A percentile compares a stretch with the other conserved stretches of the same genome.
These are phyloP conservation scores for Mizuhopecten yessoensis DNA, from an alignment of 1,140 invertebrate species.

Conservation along the genomic window DNA sequence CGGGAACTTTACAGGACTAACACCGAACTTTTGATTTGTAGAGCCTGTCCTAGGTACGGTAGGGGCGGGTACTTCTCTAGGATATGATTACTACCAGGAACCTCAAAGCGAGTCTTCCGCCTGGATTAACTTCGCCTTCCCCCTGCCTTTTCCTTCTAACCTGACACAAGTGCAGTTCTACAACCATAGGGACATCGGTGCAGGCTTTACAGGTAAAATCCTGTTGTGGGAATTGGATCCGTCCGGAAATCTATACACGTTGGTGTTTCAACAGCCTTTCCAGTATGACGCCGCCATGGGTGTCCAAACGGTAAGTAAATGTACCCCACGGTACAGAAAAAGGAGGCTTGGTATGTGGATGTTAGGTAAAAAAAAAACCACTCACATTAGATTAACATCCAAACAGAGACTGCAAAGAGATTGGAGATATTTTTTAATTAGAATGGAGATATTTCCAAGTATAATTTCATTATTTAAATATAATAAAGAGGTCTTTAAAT, in stretches of 20 bases:
- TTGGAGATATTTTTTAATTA: no score
- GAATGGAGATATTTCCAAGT: no score
- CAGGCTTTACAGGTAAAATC: background rate
- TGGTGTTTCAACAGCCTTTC: background rate
- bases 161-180: conserved; percentile 15
- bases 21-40: background rate
- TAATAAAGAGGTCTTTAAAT: no score
- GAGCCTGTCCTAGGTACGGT: background rate
- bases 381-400: no score
- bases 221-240: background rate
- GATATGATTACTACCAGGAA: background rate
- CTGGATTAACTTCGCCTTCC: conserved; percentile 22
- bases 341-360: no score
- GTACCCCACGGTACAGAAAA: no score
- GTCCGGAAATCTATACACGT: background rate
- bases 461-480: no score
- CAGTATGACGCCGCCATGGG: background rate
- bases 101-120: background rate
- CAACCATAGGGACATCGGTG: background rate
- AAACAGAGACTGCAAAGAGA: no score
- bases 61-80: background rate
- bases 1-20: no score
- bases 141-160: background rate
- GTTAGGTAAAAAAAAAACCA: no score
- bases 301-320: background rate